Base-by-base conservation (phyloP, 35 echinoderm and acorn worm species). In the Amphiura filiformis region DNA sequence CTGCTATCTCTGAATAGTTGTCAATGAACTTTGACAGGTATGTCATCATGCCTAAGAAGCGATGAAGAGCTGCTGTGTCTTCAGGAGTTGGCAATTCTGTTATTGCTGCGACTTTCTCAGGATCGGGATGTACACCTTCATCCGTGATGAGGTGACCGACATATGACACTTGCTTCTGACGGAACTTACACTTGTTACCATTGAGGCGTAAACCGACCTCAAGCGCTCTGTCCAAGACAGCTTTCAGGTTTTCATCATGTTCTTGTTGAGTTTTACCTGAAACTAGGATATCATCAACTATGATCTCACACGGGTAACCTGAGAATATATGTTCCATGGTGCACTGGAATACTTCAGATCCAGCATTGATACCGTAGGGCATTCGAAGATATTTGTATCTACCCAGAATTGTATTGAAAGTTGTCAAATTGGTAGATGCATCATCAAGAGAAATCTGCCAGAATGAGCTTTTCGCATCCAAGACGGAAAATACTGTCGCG, bases 111-210 rank as follows among this genome's bases (percentile, higher is more conserved):
- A 87, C 56, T 34, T 94, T 90, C 75, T 89, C 83, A 18, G 39
- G 93, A 35, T 94, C 88, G 5, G 82, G 23, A 23, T 56, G 38
- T 5, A 94, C 14, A 20, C 80, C 88, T 41, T 86, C 83, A 35
- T 23, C 37, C 22, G 40, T 57, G 40, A 94, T 39, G n/a, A 87
- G 17, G 75, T 94, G 88, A 32, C 93, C 92, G 14, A 90, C 39
- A 35, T 82, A 94, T 70, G 44, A 70, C 15, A 70, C 61, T 70
- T 70, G 61, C 17, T 3, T 26, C 61, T 70, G 61, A 4, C 26
- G 4, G 26, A 70, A 70, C 26, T 30, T 70, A 23, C 61, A 70
- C 26, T 70, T 70, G 7, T 26, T 3, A 13, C 28, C 2, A 3
- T 70, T 70, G 15, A 70, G 61, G 4, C 28, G 15, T 23, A 70